A percentile compares a stretch with the other conserved stretches of the same genome.
These are phyloP conservation scores for Syngnathus rostellatus DNA, from an alignment of 2,797 vertebrate genomes.

Conservation along the genomic window DNA sequence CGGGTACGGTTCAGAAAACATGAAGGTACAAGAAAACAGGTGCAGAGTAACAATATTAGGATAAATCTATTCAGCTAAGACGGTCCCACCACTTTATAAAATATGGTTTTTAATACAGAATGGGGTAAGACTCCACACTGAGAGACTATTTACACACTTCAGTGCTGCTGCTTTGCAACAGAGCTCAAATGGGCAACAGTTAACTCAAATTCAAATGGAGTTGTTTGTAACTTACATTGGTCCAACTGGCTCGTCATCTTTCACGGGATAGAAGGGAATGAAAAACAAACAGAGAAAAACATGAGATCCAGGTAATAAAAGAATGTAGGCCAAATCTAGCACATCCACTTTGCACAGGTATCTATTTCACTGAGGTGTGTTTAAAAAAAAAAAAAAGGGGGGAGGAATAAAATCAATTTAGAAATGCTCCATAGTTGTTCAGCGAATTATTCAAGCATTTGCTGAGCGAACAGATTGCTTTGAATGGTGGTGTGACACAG, in stretches of 20 bases:
- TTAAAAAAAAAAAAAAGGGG: neutral
- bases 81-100: no score
- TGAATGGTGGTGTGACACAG: conserved; percentile 19
- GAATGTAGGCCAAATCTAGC: neutral
- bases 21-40: conserved; percentile 11
- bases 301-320: conserved; percentile 7
- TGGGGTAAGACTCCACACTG: neutral
- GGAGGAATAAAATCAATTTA: neutral
- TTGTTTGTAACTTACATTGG: conserved; percentile 80
- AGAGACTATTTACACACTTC: neutral
- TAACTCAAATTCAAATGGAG: neutral
- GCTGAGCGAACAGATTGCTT: conserved; percentile 24
- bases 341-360: neutral
- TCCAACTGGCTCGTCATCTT: conserved; percentile 94
- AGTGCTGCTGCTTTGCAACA: neutral
- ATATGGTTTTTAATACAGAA: neutral
- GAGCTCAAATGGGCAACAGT: neutral
- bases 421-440: conserved; percentile 1
- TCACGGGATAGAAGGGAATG: conserved; percentile 29
- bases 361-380: neutral
- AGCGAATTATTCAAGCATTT: conserved; percentile 11
- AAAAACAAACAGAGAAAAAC: conserved; percentile 42
- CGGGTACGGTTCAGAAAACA: conserved; percentile 22
- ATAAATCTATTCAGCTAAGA: no score
- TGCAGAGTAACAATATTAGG: no score